Conservation (phyloP, 2,888 invertebrate species). For the Tenthredo livida region DNA sequence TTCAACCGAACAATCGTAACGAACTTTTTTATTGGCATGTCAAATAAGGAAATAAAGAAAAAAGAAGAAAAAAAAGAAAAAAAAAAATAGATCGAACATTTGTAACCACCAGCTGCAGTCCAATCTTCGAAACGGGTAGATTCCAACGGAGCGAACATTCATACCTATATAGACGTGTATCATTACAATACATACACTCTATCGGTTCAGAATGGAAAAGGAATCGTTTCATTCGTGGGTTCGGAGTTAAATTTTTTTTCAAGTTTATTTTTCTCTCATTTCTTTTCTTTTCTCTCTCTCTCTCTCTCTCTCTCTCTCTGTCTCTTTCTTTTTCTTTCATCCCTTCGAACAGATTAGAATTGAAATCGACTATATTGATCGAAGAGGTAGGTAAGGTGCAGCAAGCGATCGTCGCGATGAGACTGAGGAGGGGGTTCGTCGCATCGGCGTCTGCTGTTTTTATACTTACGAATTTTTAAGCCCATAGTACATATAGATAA, state of each 20-base stretch:
- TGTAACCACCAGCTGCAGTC: slow-evolving; percentile 42
- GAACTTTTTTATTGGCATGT: background rate
- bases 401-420: slow-evolving; percentile 31
- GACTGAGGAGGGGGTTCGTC: background rate
- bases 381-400: slow-evolving; percentile 8
- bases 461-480: background rate
- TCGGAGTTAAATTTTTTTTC: background rate
- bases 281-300: background rate
- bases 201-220: slow-evolving; percentile 11
- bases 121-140: slow-evolving; percentile 35
- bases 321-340: background rate
- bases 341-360: slow-evolving; percentile 39
- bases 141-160: slow-evolving; percentile 18
- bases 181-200: slow-evolving; percentile 28
- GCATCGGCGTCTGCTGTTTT: slow-evolving; percentile 9
- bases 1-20: slow-evolving; percentile 8
- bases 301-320: background rate
- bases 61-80: background rate
- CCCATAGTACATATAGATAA: background rate
- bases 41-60: background rate
- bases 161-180: slow-evolving; percentile 15
- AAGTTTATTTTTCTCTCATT: slow-evolving; percentile 6
- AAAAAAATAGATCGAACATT: slow-evolving; percentile 22
- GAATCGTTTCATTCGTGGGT: slow-evolving; percentile 35
- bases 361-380: slow-evolving; percentile 48